These are phyloP conservation scores for Nymphalis io DNA, from an alignment of 1,140 invertebrate species.

Conservation along the genomic window DNA sequence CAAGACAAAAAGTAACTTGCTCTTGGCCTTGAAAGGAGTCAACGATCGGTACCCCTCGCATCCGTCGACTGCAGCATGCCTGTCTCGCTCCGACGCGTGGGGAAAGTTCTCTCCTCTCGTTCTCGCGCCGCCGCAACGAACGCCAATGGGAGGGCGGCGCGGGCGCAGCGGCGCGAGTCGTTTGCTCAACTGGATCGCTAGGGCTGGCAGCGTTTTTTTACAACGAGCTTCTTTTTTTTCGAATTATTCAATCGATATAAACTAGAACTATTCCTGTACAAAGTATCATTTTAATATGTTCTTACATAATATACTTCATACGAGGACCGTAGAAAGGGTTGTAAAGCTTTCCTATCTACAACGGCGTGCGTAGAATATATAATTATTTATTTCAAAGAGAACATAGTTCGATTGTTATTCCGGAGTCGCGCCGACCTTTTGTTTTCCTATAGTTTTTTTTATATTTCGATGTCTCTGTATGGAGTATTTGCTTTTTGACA, in stretches of 20 bases:
- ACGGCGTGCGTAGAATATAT: conserved; percentile 57
- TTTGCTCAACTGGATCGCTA: conserved; percentile 71
- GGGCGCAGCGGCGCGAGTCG: conserved; percentile 71
- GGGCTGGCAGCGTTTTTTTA: conserved; percentile 52
- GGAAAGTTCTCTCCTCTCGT: conserved; percentile 43
- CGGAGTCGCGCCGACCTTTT: conserved; percentile 55
- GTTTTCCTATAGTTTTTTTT: conserved; percentile 54
- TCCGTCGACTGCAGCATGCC: conserved; percentile 63
- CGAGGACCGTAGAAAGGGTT: not conserved
- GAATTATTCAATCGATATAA: conserved; percentile 15
- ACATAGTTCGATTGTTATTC: conserved; percentile 62
- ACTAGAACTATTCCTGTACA: conserved; percentile 4
- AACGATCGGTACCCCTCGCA: conserved; percentile 75
- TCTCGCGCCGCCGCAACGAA: conserved; percentile 50
- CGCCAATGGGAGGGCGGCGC: conserved; percentile 63
- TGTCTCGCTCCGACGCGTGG: conserved; percentile 49
- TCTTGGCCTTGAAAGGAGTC: conserved; percentile 73
- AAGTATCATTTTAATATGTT: conserved; percentile 6
- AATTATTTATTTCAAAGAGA: conserved; percentile 59
- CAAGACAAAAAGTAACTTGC: conserved; percentile 66
- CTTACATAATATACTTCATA: conserved; percentile 7
- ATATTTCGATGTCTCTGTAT: conserved; percentile 63
- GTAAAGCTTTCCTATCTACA: conserved; percentile 35
- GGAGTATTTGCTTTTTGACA: conserved; percentile 72
- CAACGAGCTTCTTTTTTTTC: conserved; percentile 49